Base-by-base conservation (phyloP, 2,888 invertebrate species). In the Apamea epomidion region DNA sequence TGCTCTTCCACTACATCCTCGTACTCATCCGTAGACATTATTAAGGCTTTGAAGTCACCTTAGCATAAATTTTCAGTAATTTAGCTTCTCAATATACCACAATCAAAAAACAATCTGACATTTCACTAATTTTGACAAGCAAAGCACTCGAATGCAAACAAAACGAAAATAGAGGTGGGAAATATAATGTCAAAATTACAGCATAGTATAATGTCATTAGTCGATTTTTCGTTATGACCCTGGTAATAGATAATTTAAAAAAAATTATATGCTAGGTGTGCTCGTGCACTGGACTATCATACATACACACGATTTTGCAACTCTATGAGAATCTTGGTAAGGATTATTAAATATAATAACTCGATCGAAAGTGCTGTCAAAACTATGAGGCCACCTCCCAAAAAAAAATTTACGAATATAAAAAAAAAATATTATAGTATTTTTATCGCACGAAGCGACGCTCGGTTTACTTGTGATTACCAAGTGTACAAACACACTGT, bases 11-110 rank as follows among this genome's bases (percentile, higher is more conserved):
- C 67, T 14, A 37, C n/a, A 51, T 83, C 84, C 2, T 75, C 83
- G 64, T 77, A 58, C 1, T 42, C 82, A 21, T 62, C 72, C 14
- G 80, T 29, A 62, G 88, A 80, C 89, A 89, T 90, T 82, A 29
- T 85, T 68, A 12, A 8, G 12, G 21, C 16, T 77, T 80, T 42
- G 12, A 42, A 25, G 37, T 37, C 21, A 87, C 51, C 48, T 60
- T 73, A 54, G 6, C n/a, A 64, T 45, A 25, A 45, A 51, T 45
- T 68, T 54, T 62, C n/a, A 18, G 2, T 16, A 25, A 32, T 25
- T 25, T 10, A 32, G 7, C n/a, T 51, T 51, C n/a, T 12, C 21
- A 62, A 7, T 12, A 25, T 25, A 7, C 29, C 10, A 16, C 7
- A 25, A 25, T 14, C n/a, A 58, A n/a, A 54, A 74, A 29, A 29